Evolutionary conservation across 2,797 vertebrate species (phyloP).

Genomic region (Falco columbarius): DNA sequence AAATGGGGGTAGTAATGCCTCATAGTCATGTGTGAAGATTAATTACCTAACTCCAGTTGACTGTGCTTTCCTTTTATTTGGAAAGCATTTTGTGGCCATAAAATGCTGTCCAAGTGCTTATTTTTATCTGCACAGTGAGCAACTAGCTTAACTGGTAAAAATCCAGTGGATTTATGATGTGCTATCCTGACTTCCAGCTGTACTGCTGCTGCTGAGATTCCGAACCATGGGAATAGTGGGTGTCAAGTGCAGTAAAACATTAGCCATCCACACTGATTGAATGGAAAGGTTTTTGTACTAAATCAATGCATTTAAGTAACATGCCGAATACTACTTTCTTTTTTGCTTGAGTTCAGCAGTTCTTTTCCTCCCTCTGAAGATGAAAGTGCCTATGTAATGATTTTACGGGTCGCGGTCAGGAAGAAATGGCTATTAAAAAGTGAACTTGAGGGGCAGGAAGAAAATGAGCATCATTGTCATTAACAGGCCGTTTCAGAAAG

Average conservation of each 20-base stretch:
- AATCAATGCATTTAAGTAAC: conserved; percentile 71
- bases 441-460: conserved; percentile 62
- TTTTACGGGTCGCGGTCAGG: conserved; percentile 69
- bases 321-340: conserved; percentile 46
- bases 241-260: conserved; percentile 72
- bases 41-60: conserved; percentile 57
- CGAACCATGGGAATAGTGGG: conserved; percentile 47
- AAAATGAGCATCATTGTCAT: conserved; percentile 67
- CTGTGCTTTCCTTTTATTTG: conserved; percentile 64
- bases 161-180: conserved; percentile 68
- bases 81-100: conserved; percentile 54
- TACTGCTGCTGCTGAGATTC: conserved; percentile 60
- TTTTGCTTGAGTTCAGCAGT: conserved; percentile 67
- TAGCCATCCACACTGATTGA: conserved; percentile 68
- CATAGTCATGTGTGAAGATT: conserved; percentile 50
- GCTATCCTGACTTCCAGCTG: conserved; percentile 52
- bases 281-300: conserved; percentile 65
- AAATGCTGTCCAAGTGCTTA: conserved; percentile 65
- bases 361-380: conserved; percentile 58
- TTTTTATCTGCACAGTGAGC: conserved; percentile 62
- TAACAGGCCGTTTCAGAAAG: conserved; percentile 33
- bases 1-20: conserved; percentile 34
- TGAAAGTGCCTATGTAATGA: conserved; percentile 71
- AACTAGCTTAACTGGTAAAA: conserved; percentile 66
- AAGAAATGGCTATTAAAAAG: conserved; percentile 67